A percentile compares a stretch with the other conserved stretches of the same genome.
phyloP scores from a whole-genome alignment of 2,888 invertebrate species.

The Amorpha juglandis region DNA sequence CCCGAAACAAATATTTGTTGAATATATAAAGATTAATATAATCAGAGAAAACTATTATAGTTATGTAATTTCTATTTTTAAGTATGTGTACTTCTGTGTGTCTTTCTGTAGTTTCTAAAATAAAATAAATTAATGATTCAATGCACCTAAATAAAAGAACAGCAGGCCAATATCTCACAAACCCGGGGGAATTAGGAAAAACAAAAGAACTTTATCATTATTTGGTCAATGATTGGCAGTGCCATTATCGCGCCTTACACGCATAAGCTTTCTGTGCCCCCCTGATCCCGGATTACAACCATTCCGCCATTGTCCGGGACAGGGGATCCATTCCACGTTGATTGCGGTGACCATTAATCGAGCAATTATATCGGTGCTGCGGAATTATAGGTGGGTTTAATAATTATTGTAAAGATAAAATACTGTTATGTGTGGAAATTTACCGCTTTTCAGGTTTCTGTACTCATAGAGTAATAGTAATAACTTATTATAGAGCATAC shows the following conservation, averaged over 20 bases:
- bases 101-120: too few relatives aligned
- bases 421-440: too few relatives aligned
- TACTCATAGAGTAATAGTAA: too few relatives aligned
- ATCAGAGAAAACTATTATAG: too few relatives aligned
- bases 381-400: neutral
- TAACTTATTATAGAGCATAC: too few relatives aligned
- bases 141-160: neutral
- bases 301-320: constrained; percentile 41
- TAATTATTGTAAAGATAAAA: neutral
- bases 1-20: too few relatives aligned
- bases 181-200: constrained; percentile 21
- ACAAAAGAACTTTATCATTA: constrained; percentile 27
- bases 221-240: constrained; percentile 60
- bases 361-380: neutral
- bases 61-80: too few relatives aligned
- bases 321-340: constrained; percentile 26
- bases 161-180: neutral
- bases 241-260: constrained; percentile 67
- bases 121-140: too few relatives aligned
- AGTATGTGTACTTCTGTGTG: too few relatives aligned
- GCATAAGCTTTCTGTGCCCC: constrained; percentile 55
- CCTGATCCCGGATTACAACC: constrained; percentile 59
- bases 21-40: too few relatives aligned
- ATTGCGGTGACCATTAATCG: constrained; percentile 14
- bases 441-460: too few relatives aligned